phyloP scores from a whole-genome alignment of 2,888 invertebrate species.

The Netelia inedita region DNA sequence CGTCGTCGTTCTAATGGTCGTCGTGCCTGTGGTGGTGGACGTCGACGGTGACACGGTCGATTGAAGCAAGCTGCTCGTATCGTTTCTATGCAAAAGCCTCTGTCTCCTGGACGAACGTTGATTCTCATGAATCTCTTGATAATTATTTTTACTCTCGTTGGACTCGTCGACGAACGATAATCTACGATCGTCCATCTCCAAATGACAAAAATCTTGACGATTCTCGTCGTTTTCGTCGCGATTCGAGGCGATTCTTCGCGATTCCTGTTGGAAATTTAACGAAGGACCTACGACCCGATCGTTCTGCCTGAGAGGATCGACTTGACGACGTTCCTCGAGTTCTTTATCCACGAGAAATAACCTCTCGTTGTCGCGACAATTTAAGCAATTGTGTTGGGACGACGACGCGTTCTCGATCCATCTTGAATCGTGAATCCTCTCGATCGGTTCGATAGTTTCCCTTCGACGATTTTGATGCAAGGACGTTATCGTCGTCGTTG shows the following conservation, averaged over 20 bases:
- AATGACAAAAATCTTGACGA: neutral
- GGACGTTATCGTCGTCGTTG: slow-evolving; percentile 52
- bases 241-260: neutral
- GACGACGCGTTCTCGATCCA: slow-evolving; percentile 21
- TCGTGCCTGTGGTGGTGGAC: neutral
- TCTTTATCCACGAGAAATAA: slow-evolving; percentile 25
- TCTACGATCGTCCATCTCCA: slow-evolving; percentile 26
- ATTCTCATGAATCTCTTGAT: slow-evolving; percentile 29
- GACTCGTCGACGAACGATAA: slow-evolving; percentile 31
- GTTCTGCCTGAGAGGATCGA: slow-evolving; percentile 25
- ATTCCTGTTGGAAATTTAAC: neutral
- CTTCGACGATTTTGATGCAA: slow-evolving; percentile 34
- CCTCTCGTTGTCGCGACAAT: slow-evolving; percentile 42
- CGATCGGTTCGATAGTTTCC: slow-evolving; percentile 9
- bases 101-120: slow-evolving; percentile 34
- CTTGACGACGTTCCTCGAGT: slow-evolving; percentile 11
- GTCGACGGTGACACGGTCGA: neutral
- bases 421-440: slow-evolving; percentile 34
- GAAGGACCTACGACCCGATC: neutral
- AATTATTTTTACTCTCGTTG: slow-evolving; percentile 16
- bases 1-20: slow-evolving; percentile 19
- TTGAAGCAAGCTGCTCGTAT: slow-evolving; percentile 8
- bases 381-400: neutral
- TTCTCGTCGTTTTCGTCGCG: neutral
- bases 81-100: neutral